Percentiles rank a stretch among this genome's conserved stretches.
phyloP scores from a whole-genome alignment of 2,888 invertebrate species.

The Drosophila rellima region DNA sequence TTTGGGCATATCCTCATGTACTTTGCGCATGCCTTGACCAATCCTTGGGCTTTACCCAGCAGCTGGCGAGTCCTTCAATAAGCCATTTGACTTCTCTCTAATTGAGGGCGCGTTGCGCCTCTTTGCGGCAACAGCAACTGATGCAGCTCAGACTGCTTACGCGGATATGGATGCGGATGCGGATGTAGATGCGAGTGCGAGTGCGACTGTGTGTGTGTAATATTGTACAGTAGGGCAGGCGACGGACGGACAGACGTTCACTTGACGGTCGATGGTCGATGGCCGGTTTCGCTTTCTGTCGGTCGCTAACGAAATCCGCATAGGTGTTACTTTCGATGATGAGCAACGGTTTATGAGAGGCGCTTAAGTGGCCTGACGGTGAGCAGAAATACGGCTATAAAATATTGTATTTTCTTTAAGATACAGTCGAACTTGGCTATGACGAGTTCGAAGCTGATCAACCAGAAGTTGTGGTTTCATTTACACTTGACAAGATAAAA shows the following conservation, averaged over 20 bases:
- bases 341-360: slow-evolving; percentile 30
- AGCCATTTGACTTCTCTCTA: slow-evolving; percentile 46
- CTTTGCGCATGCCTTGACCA: not conserved
- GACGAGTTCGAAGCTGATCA: not conserved
- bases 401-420: not conserved
- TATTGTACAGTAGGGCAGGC: slow-evolving; percentile 10
- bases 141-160: not conserved
- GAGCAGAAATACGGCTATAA: not conserved
- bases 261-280: not conserved
- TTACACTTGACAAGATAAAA: no score
- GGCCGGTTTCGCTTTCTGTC: slow-evolving; percentile 35
- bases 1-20: slow-evolving; percentile 3
- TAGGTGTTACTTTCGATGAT: slow-evolving; percentile 34
- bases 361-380: slow-evolving; percentile 15
- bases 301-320: slow-evolving; percentile 24
- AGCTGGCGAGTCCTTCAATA: slow-evolving; percentile 10
- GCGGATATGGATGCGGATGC: slow-evolving; percentile 26
- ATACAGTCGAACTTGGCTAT: not conserved
- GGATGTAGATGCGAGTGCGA: slow-evolving; percentile 7
- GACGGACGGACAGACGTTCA: slow-evolving; percentile 6
- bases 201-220: slow-evolving; percentile 9
- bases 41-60: slow-evolving; percentile 46
- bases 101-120: slow-evolving; percentile 47
- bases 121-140: not conserved
- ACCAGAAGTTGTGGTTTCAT: not conserved